phyloP scores from a whole-genome alignment of 2,797 vertebrate species.

The Galago senegalensis region DNA sequence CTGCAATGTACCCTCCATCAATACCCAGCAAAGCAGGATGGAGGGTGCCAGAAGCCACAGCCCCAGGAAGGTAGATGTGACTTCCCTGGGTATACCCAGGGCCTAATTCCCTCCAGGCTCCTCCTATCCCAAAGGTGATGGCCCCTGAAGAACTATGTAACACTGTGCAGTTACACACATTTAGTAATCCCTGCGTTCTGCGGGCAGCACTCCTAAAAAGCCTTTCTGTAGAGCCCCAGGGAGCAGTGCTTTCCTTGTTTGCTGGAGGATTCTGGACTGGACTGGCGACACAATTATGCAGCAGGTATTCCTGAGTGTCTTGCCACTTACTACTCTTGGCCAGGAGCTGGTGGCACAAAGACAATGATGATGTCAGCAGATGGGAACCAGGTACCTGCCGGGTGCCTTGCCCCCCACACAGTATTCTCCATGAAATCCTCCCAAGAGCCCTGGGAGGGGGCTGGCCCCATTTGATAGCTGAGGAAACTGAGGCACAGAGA shows the following conservation, averaged over 20 bases:
- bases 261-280: background rate
- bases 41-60: background rate
- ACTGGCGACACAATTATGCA: background rate
- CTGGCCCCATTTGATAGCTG: background rate
- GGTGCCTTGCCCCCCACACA: background rate
- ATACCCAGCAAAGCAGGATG: background rate
- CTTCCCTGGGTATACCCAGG: background rate
- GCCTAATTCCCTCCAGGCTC: background rate
- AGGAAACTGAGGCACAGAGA: background rate
- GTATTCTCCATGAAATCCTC: background rate
- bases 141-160: background rate
- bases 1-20: background rate
- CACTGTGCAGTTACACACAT: background rate
- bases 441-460: background rate
- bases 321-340: background rate
- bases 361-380: background rate
- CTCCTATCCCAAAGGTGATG: background rate
- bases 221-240: background rate
- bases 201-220: background rate
- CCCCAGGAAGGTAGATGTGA: background rate
- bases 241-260: background rate
- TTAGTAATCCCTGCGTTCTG: background rate
- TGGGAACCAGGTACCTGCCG: accelerated
- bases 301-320: background rate
- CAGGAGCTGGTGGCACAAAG: background rate